Evolutionary conservation across 2,888 invertebrate species (phyloP).

Genomic region (Drosophila melanosoma): DNA sequence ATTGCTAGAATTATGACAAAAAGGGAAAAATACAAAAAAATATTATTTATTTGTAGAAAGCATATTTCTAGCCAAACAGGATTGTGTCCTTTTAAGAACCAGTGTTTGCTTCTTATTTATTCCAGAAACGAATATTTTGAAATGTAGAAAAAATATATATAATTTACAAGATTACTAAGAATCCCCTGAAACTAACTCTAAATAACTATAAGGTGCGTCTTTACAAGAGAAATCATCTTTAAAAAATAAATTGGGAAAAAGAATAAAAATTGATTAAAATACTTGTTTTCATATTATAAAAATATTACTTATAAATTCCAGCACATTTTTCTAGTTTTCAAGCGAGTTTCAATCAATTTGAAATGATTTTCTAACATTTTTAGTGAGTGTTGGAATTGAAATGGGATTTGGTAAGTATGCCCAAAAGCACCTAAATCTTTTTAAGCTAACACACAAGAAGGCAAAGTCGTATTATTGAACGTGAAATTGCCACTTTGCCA

Average conservation of each 20-base stretch:
- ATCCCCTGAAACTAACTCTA: background rate
- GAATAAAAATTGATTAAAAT: background rate
- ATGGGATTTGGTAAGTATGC: constrained; percentile 45
- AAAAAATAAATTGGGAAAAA: too few species aligned
- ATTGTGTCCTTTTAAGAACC: background rate
- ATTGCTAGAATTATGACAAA: background rate
- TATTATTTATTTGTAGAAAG: background rate
- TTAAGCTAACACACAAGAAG: constrained; percentile 51
- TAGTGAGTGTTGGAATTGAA: constrained; percentile 9
- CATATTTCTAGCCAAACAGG: background rate
- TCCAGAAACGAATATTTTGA: background rate
- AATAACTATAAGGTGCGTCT: background rate
- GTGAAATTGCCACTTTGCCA: constrained; percentile 39
- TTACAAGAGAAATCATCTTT: too few species aligned
- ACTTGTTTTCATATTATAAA: too few species aligned
- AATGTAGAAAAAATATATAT: too few species aligned
- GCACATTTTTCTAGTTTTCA: background rate
- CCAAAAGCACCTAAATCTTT: constrained; percentile 46
- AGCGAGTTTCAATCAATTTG: background rate
- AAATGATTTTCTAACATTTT: background rate
- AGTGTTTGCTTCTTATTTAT: background rate
- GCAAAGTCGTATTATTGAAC: constrained; percentile 54
- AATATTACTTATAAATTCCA: too few species aligned
- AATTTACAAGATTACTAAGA: background rate
- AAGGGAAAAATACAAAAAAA: background rate